Evolutionary conservation across 2,113 vertebrate species (phyloP), one percentile per base, ranked within the genome.

Genomic region (Thamnaconus septentrionalis): DNA sequence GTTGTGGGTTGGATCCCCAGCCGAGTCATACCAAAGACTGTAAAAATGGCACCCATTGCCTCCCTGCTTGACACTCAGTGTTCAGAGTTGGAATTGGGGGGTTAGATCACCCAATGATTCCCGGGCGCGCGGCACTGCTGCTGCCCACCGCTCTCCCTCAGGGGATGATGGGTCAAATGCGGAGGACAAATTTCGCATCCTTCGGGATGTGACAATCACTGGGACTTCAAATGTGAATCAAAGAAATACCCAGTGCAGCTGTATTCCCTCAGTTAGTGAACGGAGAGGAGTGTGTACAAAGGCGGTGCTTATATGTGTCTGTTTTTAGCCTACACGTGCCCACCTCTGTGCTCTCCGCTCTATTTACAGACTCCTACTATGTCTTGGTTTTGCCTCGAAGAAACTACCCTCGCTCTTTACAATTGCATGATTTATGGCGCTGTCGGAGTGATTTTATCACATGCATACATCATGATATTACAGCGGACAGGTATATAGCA

Each of bases 381-480:
- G 42, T 78, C 80, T 78, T 73, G 73, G 69, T 68, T 79, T 79
- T 74, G 41, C 61, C 44, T 73, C 9, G 43, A 64, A 31, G 46
- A 61, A 3, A 47, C 48, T 11, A 2, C 70, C 48, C 18, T 31
- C 18, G 2, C 18, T 31, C 18, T 31, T 31, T 31, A 31, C 18
- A 31, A 31, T 80, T 78, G 41, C 31, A 41, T 18, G 42, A 53
- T 46, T 42, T 9, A 10, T 62, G 51, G 59, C 39, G 31, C 41
- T 56, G 8, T 31, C 43, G 5, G 48, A 60, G 41, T 69, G 53
- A 48, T 66, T 69, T 58, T 40, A 55, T 73, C 60, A 49, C 41
- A 61, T 12, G 6, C 39, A 60, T 10, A n/a, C 11, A 42, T 73
- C 6, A 4, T 39, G 7, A 10, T 43, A 6, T 46, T 1, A 53